Evolutionary conservation across 2,888 invertebrate genomes (phyloP).

Genomic region (Tillus elongatus): DNA sequence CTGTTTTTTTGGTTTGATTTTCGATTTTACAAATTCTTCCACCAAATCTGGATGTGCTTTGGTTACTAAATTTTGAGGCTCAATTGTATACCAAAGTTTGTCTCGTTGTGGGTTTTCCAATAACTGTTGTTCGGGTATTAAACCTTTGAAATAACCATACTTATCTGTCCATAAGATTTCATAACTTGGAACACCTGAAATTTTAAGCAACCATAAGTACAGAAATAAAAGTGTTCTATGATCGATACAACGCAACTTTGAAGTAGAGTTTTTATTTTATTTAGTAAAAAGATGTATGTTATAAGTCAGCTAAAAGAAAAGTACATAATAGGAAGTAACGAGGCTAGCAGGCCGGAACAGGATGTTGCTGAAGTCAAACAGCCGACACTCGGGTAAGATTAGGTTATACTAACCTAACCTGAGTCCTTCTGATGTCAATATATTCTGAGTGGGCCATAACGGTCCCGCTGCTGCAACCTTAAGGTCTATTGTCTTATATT

Average conservation of each 20-base stretch:
- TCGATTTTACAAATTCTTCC: conserved; percentile 47
- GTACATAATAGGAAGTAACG: no score
- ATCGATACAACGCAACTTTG: conserved; percentile 1
- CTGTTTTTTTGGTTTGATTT: conserved; percentile 39
- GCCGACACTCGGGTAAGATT: no score
- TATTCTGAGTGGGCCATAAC: no score
- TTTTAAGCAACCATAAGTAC: background rate
- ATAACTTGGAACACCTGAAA: conserved; percentile 55
- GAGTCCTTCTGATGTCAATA: no score
- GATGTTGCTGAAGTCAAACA: no score
- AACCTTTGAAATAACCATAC: conserved; percentile 46
- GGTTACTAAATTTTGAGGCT: conserved; percentile 56
- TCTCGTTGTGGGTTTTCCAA: conserved; percentile 39
- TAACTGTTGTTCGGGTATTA: conserved; percentile 54
- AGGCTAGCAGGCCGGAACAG: no score
- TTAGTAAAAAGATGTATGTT: no score
- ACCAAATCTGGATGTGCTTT: conserved; percentile 57
- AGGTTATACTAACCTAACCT: no score
- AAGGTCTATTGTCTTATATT: no score
- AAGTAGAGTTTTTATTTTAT: no score
- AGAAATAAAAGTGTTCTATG: background rate
- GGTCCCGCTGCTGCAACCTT: no score
- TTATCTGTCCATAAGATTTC: conserved; percentile 64
- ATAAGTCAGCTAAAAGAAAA: no score
- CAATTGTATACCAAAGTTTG: conserved; percentile 56